Base-by-base conservation (phyloP, 1,140 invertebrate genomes). In the Meteorus sp. region DNA sequence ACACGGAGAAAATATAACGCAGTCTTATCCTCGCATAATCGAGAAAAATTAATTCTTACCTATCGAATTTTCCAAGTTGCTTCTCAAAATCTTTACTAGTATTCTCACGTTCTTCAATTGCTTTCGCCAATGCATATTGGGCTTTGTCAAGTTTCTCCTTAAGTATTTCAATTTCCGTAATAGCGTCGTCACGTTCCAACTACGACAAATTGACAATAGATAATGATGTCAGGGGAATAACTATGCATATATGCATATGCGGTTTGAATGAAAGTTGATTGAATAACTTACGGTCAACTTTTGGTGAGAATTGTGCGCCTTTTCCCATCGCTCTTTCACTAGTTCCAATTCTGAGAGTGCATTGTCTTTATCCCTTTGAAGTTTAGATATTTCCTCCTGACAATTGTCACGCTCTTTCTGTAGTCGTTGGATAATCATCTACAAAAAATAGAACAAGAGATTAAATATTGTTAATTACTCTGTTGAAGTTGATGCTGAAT, bases 1-100 rank as follows among this genome's bases (percentile, higher is more conserved):
- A n/a, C n/a, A n/a, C n/a, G n/a, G n/a, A n/a, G n/a, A n/a, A n/a
- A n/a, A n/a, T n/a, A n/a, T n/a, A n/a, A n/a, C n/a, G n/a, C n/a
- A n/a, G n/a, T n/a, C n/a, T n/a, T n/a, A n/a, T n/a, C n/a, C n/a
- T n/a, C n/a, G n/a, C n/a, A n/a, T n/a, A n/a, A n/a, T n/a, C n/a
- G n/a, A n/a, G n/a, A n/a, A n/a, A 29, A 9, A 29, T 29, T 19
- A 33, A 2, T 5, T 54, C 61, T 75, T 85, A 91, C 89, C 92
- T 89, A 79, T 96, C 94, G 75, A 94, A 93, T 83, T 95, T 95
- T 79, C 95, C 94, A 64, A 94, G 79, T 78, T 95, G 87, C 79
- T 94, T 91, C 69, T 96, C 93, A 72, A 93, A 90, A 79, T 97
- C 94, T 78, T 92, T 92, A 79, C 91, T 90, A 31, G 89, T 86